These are phyloP conservation scores for Neolamprologus kungweensis DNA, from an alignment of 2,113 vertebrate genomes.

Conservation along the genomic window DNA sequence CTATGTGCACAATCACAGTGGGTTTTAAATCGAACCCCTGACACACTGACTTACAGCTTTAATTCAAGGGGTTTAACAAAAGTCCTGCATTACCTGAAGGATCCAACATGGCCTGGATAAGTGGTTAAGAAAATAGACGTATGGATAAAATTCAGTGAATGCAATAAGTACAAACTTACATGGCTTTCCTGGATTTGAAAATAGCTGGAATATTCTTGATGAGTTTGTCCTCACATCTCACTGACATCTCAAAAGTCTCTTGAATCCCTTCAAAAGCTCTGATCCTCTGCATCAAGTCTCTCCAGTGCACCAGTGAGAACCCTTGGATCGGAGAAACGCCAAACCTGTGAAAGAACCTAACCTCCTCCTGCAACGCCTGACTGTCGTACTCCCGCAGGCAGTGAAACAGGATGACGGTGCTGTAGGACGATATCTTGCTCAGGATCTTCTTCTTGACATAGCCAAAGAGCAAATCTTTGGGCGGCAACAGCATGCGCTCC, in stretches of 20 bases:
- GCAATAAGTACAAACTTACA: not conserved
- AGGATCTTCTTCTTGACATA: conserved; percentile 15
- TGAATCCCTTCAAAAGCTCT: not conserved
- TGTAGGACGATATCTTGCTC: not conserved
- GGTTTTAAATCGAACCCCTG: not conserved
- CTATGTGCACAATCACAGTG: not conserved
- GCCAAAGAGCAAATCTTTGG: not conserved
- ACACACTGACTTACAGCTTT: fast-evolving
- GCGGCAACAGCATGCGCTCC: not conserved
- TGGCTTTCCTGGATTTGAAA: conserved; percentile 12
- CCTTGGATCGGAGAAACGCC: not conserved
- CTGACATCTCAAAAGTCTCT: conserved; percentile 5
- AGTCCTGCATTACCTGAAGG: not conserved
- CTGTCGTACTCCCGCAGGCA: conserved; percentile 31
- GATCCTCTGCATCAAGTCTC: not conserved
- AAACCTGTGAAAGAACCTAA: not conserved
- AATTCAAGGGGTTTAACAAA: not conserved
- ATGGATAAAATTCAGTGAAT: not conserved
- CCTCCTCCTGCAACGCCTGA: not conserved
- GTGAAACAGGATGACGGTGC: not conserved
- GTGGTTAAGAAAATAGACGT: not conserved
- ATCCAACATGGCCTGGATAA: not conserved
- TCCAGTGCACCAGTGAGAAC: not conserved
- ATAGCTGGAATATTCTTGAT: conserved; percentile 6
- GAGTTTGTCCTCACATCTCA: conserved; percentile 6